Percentiles rank a stretch among this genome's conserved stretches.
These are phyloP conservation scores for Agrypnus murinus DNA, from an alignment of 2,888 invertebrate genomes.

Conservation along the genomic window DNA sequence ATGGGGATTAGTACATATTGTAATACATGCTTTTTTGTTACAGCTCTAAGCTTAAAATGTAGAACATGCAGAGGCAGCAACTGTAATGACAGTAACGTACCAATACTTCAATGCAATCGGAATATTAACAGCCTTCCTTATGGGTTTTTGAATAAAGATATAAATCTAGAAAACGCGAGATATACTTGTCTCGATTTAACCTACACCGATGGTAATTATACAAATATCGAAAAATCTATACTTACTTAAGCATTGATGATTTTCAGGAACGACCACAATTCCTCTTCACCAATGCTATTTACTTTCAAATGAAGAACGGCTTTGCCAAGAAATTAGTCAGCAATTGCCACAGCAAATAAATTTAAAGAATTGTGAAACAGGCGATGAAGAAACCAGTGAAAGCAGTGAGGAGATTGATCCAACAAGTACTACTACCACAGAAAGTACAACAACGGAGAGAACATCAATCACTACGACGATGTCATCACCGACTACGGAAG, in stretches of 20 bases:
- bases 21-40: no score
- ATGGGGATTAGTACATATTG: no score
- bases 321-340: conserved; percentile 2
- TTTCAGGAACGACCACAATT: not conserved
- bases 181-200: conserved; percentile 5
- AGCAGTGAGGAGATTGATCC: not conserved
- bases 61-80: not conserved
- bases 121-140: not conserved
- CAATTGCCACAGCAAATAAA: not conserved
- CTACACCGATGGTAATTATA: conserved; percentile 1
- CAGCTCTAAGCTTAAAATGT: no score
- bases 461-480: not conserved
- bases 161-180: not conserved
- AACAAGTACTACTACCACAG: not conserved
- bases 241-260: no score
- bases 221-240: no score
- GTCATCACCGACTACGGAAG: not conserved
- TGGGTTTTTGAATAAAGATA: not conserved
- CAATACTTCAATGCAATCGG: conserved; percentile 3
- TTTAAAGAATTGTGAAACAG: not conserved
- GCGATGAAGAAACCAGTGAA: not conserved
- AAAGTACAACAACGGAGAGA: not conserved
- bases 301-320: not conserved
- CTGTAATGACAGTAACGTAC: conserved; percentile 1
- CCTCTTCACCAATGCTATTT: not conserved